phyloP scores from a whole-genome alignment of 2,797 vertebrate genomes.

The Anas capensis region DNA sequence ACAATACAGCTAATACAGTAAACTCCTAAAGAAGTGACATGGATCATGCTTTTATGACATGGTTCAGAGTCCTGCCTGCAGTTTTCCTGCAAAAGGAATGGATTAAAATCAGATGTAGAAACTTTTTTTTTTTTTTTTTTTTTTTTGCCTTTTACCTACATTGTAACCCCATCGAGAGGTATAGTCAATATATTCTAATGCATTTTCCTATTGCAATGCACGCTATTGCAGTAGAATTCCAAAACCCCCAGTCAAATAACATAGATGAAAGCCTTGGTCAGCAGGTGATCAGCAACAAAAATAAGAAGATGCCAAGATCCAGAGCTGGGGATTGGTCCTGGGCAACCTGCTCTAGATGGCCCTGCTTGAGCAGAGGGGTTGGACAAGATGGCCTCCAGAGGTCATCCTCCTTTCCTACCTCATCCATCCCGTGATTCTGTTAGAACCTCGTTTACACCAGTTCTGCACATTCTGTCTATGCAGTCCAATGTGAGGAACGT shows the following conservation, averaged over 20 bases:
- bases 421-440: not conserved
- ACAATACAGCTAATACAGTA: not conserved
- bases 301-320: not conserved
- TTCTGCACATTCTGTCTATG: not conserved
- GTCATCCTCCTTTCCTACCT: too few relatives aligned
- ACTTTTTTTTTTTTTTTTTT: not conserved
- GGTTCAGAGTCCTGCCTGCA: not conserved
- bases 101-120: not conserved
- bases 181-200: not conserved
- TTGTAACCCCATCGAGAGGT: not conserved
- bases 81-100: not conserved
- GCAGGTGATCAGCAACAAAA: not conserved
- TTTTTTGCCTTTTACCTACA: not conserved
- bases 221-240: not conserved
- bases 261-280: not conserved
- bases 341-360: too few relatives aligned
- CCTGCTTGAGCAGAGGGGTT: too few relatives aligned
- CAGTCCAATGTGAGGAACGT: fast-evolving
- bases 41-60: fast-evolving
- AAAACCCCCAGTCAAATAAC: not conserved
- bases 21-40: not conserved
- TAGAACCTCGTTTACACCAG: not conserved
- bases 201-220: not conserved
- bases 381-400: too few relatives aligned
- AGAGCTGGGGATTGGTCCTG: not conserved